These are phyloP conservation scores for Cyanoramphus novaezelandiae DNA, from an alignment of 2,113 vertebrate species.

Conservation along the genomic window DNA sequence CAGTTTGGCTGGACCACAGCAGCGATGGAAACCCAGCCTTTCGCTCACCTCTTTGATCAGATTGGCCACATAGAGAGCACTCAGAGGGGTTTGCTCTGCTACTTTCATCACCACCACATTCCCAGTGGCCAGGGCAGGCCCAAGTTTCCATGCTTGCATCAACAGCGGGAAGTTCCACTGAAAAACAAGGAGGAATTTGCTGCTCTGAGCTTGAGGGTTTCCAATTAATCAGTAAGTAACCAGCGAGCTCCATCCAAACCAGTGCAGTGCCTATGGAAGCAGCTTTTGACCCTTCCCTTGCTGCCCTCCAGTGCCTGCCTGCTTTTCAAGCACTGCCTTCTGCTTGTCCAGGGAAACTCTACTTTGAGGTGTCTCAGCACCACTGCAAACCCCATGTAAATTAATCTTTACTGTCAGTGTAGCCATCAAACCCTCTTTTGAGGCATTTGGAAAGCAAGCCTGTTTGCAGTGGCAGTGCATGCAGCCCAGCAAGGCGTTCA, in stretches of 20 bases:
- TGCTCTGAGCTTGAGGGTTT: not conserved
- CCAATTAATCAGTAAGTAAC: not conserved
- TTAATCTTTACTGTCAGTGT: not conserved
- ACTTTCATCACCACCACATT: slow-evolving; percentile 97
- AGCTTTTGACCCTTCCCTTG: not conserved
- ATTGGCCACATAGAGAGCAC: slow-evolving; percentile 89
- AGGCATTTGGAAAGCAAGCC: not conserved
- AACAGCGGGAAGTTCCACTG: slow-evolving; percentile 97
- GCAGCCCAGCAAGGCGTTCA: fast-evolving
- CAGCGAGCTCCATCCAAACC: not conserved
- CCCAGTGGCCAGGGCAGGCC: slow-evolving; percentile 92
- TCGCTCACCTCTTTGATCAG: slow-evolving; percentile 89
- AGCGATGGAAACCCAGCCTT: not conserved
- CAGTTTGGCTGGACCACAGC: not conserved
- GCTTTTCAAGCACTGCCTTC: not conserved
- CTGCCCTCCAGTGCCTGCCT: not conserved
- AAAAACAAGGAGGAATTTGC: not conserved
- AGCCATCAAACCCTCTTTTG: not conserved
- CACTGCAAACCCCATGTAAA: not conserved
- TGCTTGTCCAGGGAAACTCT: not conserved
- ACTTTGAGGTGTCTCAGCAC: not conserved
- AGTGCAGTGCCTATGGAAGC: not conserved
- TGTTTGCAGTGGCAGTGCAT: no score
- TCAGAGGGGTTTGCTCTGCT: slow-evolving; percentile 92
- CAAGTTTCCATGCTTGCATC: slow-evolving; percentile 96